Base-by-base conservation (phyloP, 2,797 vertebrate species). In the Halcyon badia region DNA sequence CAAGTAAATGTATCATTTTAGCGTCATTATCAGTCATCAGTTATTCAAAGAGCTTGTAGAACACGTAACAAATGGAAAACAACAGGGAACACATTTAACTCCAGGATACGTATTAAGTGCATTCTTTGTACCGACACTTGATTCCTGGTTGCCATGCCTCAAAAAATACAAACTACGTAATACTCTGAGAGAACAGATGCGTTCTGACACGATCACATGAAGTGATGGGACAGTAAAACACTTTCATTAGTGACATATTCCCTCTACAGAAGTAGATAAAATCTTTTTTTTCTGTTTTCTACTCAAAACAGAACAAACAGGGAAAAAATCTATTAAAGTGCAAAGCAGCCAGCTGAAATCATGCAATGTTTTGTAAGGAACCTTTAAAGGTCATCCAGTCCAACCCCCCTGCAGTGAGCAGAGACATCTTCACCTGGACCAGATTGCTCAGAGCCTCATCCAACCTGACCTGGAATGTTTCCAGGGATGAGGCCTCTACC, bases 171-270 rank as follows among this genome's bases (percentile, higher is more conserved):
- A 14, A 21, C 3, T 3, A 10, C 4, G 33, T 16, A 31, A 37
- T 31, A 39, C 10, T 1, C 11, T 3, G 42, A 19, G 42, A 44
- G 48, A 54, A 33, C 6, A 14, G 18, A 2, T 8, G 9, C 2
- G 2, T 69, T 19, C 18, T 11, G 24, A 42, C 12, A 56, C 7
- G 24, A 28, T 14, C 19, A 15, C 9, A 2, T 19, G 7, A 69
- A 61, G 56, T 1, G 22, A 16, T 2, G 11, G 35, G 15, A 41
- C 8, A 17, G 35, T 10, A 10, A 42, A 66, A 12, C 0, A 0
- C 17, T 33, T 56, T 48, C 9, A 3, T 11, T 22, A 37, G n/a
- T 5, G 14, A 52, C 2, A 41, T 44, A 24, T 28, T 5, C 3
- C 21, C 5, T 10, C 49, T 14, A 14, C 33, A 20, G 28, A 48